Evolutionary conservation across 2,113 vertebrate genomes (phyloP).

Genomic region (Jaculus jaculus): DNA sequence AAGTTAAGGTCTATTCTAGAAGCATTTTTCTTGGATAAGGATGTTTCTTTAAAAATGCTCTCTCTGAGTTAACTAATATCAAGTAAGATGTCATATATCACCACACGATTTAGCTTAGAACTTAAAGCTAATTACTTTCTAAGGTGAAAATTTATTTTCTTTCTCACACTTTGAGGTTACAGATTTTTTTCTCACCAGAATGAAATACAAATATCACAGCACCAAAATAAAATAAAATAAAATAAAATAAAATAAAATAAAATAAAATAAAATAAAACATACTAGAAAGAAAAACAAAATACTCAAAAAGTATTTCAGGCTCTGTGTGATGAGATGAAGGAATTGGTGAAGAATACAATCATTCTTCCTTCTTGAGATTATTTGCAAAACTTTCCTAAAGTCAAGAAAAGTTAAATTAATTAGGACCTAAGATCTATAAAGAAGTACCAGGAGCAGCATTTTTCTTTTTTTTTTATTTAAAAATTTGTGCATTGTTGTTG

Average conservation of each 20-base stretch:
- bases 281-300: slow-evolving; percentile 42
- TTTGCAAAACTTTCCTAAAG: slow-evolving; percentile 24
- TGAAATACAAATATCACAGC: slow-evolving; percentile 43
- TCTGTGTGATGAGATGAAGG: background rate
- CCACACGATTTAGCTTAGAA: slow-evolving; percentile 28
- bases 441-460: background rate
- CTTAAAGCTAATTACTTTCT: slow-evolving; percentile 46
- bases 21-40: background rate
- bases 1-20: background rate
- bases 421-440: slow-evolving; percentile 1
- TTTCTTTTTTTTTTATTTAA: slow-evolving; percentile 8
- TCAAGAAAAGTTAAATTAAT: slow-evolving; percentile 17
- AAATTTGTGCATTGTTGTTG: background rate
- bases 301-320: background rate
- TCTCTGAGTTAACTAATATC: background rate
- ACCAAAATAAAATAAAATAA: too few relatives aligned
- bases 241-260: too few relatives aligned
- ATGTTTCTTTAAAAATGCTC: background rate
- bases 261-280: too few relatives aligned
- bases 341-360: background rate
- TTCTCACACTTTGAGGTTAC: background rate
- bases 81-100: slow-evolving; percentile 10
- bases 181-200: background rate
- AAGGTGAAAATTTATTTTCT: slow-evolving; percentile 19
- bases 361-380: slow-evolving; percentile 25